Conservation (phyloP, 92 coral and sea anemone genomes). For the Parazoanthus darwini region DNA sequence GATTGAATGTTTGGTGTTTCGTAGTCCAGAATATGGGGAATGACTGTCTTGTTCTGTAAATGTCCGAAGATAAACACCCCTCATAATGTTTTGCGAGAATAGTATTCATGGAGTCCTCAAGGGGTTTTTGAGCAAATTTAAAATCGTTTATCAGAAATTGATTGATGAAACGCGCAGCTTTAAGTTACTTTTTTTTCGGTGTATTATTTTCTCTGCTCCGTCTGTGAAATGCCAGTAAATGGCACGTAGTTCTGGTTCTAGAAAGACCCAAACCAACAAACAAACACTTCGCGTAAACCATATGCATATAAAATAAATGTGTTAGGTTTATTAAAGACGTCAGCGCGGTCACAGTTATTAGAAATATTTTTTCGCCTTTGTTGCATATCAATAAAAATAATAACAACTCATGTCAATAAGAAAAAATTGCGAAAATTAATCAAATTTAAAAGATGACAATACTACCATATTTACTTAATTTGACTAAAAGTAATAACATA, state of each 20-base stretch:
- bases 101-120: too few relatives aligned
- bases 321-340: neutral
- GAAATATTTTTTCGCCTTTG: too few relatives aligned
- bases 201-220: neutral
- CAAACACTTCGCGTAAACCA: too few relatives aligned
- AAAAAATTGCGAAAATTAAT: neutral
- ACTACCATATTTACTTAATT: neutral
- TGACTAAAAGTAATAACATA: constrained; percentile 1
- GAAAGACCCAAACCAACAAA: neutral
- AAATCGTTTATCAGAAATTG: neutral
- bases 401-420: neutral
- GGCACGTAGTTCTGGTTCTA: neutral
- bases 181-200: neutral
- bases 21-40: too few relatives aligned
- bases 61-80: neutral
- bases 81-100: neutral
- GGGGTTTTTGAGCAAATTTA: neutral
- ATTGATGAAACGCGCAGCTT: neutral
- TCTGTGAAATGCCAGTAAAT: neutral
- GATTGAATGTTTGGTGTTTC: too few relatives aligned
- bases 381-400: neutral
- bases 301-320: too few relatives aligned
- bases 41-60: too few relatives aligned
- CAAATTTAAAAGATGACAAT: neutral
- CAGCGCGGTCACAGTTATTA: too few relatives aligned